Base-by-base conservation (phyloP, 2,797 vertebrate species). In the Artibeus lituratus region DNA sequence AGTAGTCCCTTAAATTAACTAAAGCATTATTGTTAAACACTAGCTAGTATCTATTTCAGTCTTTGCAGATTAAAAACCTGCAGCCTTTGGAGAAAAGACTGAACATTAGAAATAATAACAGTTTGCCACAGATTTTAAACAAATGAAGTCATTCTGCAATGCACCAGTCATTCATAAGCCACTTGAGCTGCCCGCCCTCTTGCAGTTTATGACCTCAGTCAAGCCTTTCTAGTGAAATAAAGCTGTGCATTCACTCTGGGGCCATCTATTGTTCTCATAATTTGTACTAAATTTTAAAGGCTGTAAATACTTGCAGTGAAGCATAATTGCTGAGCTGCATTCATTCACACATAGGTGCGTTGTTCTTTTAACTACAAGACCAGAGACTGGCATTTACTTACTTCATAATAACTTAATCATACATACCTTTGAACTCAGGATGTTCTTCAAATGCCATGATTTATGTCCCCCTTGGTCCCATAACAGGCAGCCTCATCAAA, bases 101-200 rank as follows among this genome's bases (percentile, higher is more conserved):
- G 70, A 49, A n/a, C 92, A 95, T 96, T 97, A 94, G 91, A 97
- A 98, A 97, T 97, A 98, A 95, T 69, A 98, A 98, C 91, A 97
- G 95, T 95, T 94, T 93, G 96, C 76, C n/a, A 35, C 53, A 97
- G 84, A 98, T 55, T 53, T 76, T 97, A 98, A 98, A 98, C 91
- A 98, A 98, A 97, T 97, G 69, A 98, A 97, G 92, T 98, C 96
- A 98, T 96, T 98, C 89, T 82, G 86, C 93, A 94, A 86, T 69
- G 81, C 39, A 0, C 32, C 72, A 97, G 95, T 92, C 94, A 93
- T 96, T 98, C 15, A 2, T 96, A 98, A 98, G 73, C 93, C 81
- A 96, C 94, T 96, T 91, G 91, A 86, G 90, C 82, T 44, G 85
- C 15, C 73, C 39, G 82, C 19, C 42, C 80, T 67, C 77, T 91